Base-by-base conservation (phyloP, 2,113 vertebrate species). In the Apus apus region DNA sequence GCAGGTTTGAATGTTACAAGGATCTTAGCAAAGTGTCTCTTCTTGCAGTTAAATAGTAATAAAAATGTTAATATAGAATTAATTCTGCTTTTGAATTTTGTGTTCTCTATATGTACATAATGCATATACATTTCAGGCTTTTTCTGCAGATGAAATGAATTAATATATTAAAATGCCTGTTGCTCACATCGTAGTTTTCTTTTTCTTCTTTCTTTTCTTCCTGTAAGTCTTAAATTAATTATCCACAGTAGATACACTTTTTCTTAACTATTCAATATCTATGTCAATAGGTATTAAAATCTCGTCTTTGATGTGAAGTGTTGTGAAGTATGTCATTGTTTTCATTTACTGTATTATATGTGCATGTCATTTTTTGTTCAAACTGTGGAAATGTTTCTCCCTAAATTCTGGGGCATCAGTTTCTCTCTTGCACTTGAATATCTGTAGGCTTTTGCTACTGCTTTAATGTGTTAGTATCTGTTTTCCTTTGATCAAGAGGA, bases 401-500 rank as follows among this genome's bases (percentile, higher is more conserved):
- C 73, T 89, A 78, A 84, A 88, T 88, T 86, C 85, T 85, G 40
- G 30, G 30, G 36, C 1, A 3, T 83, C 21, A 61, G 0, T 80
- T 83, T 93, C 4, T 8, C 29, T 88, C 81, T 50, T 36, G 13
- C 30, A 3, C n/a, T 78, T 36, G 30, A 61, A 3, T 61, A 27
- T 68, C 43, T 96, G 58, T 58, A 82, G 36, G 19, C 11, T 85
- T 92, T 70, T 89, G 51, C 74, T 91, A 6, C 65, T 92, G 29
- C 84, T 93, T 72, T 89, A 40, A 54, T 72, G 45, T 87, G 53
- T 70, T 68, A 65, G 45, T 14, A 26, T 53, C 56, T 83, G 43
- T 54, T 66, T 87, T 56, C 40, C 72, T 93, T 95, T 96, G 91
- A 83, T 94, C 78, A 43, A 43, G 34, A 23, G 21, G 50, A 50